A percentile compares a stretch with the other conserved stretches of the same genome.
phyloP scores from a whole-genome alignment of 2,113 vertebrate species.

The Merops nubicus region DNA sequence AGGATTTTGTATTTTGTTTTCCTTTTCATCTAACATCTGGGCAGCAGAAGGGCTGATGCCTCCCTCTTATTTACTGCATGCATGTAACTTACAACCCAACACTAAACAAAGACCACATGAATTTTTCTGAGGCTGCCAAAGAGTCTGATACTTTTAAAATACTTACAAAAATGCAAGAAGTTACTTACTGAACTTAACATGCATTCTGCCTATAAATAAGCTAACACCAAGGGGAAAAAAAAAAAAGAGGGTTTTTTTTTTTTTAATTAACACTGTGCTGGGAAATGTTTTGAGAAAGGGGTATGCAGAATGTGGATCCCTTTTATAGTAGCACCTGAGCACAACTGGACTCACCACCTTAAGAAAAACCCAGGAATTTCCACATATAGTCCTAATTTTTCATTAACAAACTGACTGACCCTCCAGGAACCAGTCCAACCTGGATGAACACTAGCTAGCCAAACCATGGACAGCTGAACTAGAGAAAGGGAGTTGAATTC shows the following conservation, averaged over 20 bases:
- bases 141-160: constrained; percentile 22
- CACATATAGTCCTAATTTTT: neutral
- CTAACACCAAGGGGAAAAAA: neutral
- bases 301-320: neutral
- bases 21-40: constrained; percentile 80
- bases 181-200: constrained; percentile 44
- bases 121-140: constrained; percentile 16
- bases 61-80: constrained; percentile 43
- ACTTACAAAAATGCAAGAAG: constrained; percentile 44
- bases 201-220: constrained; percentile 25
- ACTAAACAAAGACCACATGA: constrained; percentile 70
- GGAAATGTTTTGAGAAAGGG: neutral
- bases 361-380: neutral
- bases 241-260: accelerated
- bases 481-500: neutral
- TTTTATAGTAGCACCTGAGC: neutral
- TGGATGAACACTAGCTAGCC: neutral
- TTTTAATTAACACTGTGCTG: neutral
- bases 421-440: neutral
- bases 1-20: constrained; percentile 8
- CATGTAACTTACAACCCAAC: constrained; percentile 68
- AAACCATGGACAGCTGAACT: neutral
- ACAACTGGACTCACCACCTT: neutral
- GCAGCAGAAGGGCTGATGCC: constrained; percentile 72
- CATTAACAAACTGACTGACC: neutral